Conservation (phyloP, 1,140 invertebrate genomes). For the Scaptomyza graminum region DNA sequence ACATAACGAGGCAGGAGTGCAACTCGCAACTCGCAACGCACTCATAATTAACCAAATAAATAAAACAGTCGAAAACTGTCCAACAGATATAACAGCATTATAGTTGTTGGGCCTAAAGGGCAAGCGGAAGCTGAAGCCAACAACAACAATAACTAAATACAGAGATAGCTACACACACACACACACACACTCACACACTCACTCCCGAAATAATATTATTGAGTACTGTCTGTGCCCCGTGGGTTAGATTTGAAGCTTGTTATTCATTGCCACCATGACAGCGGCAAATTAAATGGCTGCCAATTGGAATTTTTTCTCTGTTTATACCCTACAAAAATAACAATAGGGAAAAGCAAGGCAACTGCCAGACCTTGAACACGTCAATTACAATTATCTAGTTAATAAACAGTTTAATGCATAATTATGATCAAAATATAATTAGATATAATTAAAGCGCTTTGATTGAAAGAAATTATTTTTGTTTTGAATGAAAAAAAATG, state of each 20-base stretch:
- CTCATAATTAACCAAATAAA: slow-evolving; percentile 80
- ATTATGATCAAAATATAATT: background rate
- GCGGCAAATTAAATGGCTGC: slow-evolving; percentile 76
- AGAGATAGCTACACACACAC: slow-evolving; percentile 20
- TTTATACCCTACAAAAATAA: slow-evolving; percentile 31
- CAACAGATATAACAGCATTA: slow-evolving; percentile 42
- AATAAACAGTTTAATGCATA: slow-evolving; percentile 2
- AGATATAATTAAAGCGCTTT: background rate
- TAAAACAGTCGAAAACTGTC: slow-evolving; percentile 69
- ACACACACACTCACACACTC: slow-evolving; percentile 12
- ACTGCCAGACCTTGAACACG: background rate
- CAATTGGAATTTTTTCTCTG: slow-evolving; percentile 37
- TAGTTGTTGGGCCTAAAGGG: slow-evolving; percentile 37
- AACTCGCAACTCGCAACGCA: slow-evolving; percentile 33
- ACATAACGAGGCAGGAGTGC: slow-evolving; percentile 16
- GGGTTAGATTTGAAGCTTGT: slow-evolving; percentile 67
- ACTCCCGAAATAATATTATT: slow-evolving; percentile 39
- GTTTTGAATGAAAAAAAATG: no score
- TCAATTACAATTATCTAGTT: slow-evolving; percentile 26
- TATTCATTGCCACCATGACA: slow-evolving; percentile 61
- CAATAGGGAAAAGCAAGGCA: background rate
- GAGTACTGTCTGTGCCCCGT: slow-evolving; percentile 46
- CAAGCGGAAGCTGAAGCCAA: slow-evolving; percentile 34
- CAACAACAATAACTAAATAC: slow-evolving; percentile 38
- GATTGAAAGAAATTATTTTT: no score